Evolutionary conservation across 2,888 invertebrate genomes (phyloP), one percentile per base, ranked within the genome.

Genomic region (Phrixothrix hirtus): DNA sequence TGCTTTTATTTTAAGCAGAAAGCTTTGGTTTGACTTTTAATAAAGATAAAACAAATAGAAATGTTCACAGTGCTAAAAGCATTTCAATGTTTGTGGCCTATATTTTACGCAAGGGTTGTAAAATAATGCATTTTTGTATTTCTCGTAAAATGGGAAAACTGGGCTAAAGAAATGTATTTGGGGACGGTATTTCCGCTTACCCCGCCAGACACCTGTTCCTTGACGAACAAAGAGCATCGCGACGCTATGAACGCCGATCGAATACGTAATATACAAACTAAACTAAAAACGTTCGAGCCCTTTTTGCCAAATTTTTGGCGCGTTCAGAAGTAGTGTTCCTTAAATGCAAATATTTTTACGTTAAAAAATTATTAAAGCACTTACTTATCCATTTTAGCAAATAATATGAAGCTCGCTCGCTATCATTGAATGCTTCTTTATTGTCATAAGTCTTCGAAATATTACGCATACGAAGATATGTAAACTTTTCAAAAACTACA

Each of bases 181-280:
- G 7, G 21, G 7, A 7, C 21, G 4, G 7, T 21, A 5, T 15
- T 11, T 12, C 25, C 35, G n/a, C 17, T 7, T 11, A n/a, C 36
- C 59, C 57, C 55, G 10, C 60, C 58, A 65, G 63, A 67, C 69
- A 69, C 69, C 69, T 69, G 69, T 69, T 69, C 57, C 57, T 27
- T 26, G 14, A 27, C 17, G 51, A 67, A 65, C 66, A 66, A 69
- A 69, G 68, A 57, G 63, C 65, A 64, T 60, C 66, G 60, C 60
- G 67, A 65, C 67, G 68, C 65, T 60, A 55, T 46, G 55, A 62
- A 64, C 68, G 67, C 60, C 65, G 68, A 68, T 67, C 66, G 68
- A 66, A 65, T 57, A 39, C 32, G 26, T 44, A 14, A 27, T 49
- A 38, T 58, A 61, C 52, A 39, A 49, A 16, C 41, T 50, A 26